Conservation (phyloP, 1,140 invertebrate species). For the Campoletis sonorensis region DNA sequence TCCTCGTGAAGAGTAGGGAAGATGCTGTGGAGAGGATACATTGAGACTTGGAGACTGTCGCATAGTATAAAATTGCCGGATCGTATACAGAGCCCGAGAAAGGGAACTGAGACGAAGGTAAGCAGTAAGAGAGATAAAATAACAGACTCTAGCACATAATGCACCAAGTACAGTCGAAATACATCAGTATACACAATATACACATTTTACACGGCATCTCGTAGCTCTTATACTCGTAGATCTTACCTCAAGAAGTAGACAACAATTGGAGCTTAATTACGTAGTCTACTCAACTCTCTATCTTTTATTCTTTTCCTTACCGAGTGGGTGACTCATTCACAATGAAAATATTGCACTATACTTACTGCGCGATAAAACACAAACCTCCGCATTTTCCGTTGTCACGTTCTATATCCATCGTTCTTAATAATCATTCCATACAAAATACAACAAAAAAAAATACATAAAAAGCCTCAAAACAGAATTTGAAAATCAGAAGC, state of each 20-base stretch:
- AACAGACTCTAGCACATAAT: background rate
- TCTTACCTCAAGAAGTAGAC: slow-evolving; percentile 17
- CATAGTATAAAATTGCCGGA: background rate
- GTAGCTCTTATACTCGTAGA: slow-evolving; percentile 10
- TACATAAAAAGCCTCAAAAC: background rate
- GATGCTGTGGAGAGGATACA: background rate
- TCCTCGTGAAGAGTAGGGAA: slow-evolving; percentile 24
- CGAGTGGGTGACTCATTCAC: slow-evolving; percentile 29
- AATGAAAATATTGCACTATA: background rate
- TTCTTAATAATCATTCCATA: background rate
- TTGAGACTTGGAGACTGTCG: slow-evolving; percentile 35
- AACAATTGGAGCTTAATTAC: slow-evolving; percentile 43
- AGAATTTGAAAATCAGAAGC: background rate
- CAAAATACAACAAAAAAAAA: background rate
- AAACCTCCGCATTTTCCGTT: slow-evolving; percentile 36
- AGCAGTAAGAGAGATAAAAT: background rate
- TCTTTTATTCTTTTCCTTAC: background rate
- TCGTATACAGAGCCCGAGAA: background rate
- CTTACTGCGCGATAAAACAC: background rate
- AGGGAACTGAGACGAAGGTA: background rate
- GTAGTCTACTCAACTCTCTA: slow-evolving; percentile 28
- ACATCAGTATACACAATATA: slow-evolving; percentile 4
- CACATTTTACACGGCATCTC: background rate
- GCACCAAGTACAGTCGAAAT: background rate
- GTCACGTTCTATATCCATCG: background rate